Percentiles rank a stretch among this genome's conserved stretches.
phyloP scores from a whole-genome alignment of 2,113 vertebrate species.

The Todiramphus chloris region DNA sequence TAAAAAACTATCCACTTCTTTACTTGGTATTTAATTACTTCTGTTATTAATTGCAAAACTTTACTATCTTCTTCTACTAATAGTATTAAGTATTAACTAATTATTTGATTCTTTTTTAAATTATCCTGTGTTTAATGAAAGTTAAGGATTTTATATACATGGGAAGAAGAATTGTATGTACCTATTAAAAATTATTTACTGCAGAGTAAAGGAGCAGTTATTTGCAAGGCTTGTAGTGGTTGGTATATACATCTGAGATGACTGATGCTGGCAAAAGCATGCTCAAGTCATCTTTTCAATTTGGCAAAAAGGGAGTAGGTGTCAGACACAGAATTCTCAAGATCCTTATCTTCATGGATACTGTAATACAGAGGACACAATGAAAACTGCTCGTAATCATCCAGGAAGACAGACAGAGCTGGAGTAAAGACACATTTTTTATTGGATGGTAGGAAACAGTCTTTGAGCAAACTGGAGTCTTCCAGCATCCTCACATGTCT shows the following conservation, averaged over 20 bases:
- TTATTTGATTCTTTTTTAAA: neutral
- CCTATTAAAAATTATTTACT: neutral
- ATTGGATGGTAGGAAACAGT: neutral
- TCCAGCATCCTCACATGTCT: neutral
- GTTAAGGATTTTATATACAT: neutral
- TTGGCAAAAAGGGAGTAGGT: neutral
- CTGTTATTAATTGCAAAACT: neutral
- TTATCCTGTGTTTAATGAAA: neutral
- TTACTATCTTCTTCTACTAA: neutral
- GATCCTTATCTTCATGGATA: neutral
- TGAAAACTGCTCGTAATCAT: neutral
- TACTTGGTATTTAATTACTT: neutral
- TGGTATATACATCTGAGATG: neutral
- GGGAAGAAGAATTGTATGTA: neutral
- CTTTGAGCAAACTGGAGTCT: neutral
- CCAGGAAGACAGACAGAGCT: neutral
- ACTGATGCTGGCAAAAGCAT: neutral
- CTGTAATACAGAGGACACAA: neutral
- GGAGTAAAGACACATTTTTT: neutral
- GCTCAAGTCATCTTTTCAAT: neutral
- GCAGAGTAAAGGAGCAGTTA: neutral
- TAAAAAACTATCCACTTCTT: neutral
- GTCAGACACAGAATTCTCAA: neutral
- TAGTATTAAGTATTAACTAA: neutral
- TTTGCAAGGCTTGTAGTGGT: neutral